These are phyloP conservation scores for Protonibea diacanthus DNA, from an alignment of 2,797 vertebrate species.

Conservation along the genomic window DNA sequence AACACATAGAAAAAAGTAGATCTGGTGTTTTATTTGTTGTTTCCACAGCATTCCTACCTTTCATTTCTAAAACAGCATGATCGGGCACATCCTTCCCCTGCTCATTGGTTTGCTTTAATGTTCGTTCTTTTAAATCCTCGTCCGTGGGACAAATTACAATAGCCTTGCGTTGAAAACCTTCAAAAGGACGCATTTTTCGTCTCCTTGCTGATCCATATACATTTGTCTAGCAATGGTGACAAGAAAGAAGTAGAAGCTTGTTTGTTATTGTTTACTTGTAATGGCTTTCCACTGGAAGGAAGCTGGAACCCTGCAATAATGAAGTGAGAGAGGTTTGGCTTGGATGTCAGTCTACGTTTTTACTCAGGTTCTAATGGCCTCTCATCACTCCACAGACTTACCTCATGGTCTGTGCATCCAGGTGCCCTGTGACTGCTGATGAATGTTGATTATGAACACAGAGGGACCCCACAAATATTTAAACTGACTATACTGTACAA, in stretches of 20 bases:
- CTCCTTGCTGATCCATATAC: slow-evolving; percentile 97
- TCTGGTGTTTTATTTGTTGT: slow-evolving; percentile 81
- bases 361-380: slow-evolving; percentile 83
- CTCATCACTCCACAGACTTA: slow-evolving; percentile 83
- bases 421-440: slow-evolving; percentile 21
- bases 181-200: slow-evolving; percentile 99
- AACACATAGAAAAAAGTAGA: slow-evolving; percentile 86
- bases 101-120: slow-evolving; percentile 94
- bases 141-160: slow-evolving; percentile 97
- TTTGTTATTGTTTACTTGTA: slow-evolving; percentile 88
- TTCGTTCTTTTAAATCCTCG: slow-evolving; percentile 94
- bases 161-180: slow-evolving; percentile 97
- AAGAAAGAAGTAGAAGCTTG: slow-evolving; percentile 90
- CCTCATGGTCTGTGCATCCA: slow-evolving; percentile 52
- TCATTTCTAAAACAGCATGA: slow-evolving; percentile 98
- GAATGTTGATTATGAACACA: slow-evolving; percentile 10
- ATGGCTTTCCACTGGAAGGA: slow-evolving; percentile 88
- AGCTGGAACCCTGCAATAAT: slow-evolving; percentile 89
- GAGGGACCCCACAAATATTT: slow-evolving; percentile 64
- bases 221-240: slow-evolving; percentile 94
- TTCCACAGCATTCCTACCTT: slow-evolving; percentile 93
- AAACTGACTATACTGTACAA: not conserved
- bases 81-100: slow-evolving; percentile 98
- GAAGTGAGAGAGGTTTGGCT: slow-evolving; percentile 88
- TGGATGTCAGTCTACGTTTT: slow-evolving; percentile 84